These are phyloP conservation scores for Promerops cafer DNA, from an alignment of 2,113 vertebrate species.

Conservation along the genomic window DNA sequence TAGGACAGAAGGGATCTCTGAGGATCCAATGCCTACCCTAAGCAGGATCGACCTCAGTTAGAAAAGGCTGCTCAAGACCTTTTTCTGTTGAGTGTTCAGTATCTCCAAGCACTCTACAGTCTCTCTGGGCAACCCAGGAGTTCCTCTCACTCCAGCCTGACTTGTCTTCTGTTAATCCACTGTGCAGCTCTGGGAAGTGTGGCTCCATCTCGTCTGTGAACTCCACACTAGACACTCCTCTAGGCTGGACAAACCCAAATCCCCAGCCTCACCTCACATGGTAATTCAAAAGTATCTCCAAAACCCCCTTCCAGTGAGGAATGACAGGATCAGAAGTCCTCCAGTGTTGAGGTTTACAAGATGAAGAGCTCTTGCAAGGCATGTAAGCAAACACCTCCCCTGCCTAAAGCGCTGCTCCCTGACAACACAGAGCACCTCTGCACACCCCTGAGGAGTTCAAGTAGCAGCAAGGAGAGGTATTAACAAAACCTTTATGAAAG, in stretches of 20 bases:
- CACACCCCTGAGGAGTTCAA: neutral
- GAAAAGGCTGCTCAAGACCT: neutral
- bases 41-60: neutral
- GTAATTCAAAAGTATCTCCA: neutral
- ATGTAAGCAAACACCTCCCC: neutral
- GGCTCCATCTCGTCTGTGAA: neutral
- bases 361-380: neutral
- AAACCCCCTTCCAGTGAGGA: neutral
- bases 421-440: neutral
- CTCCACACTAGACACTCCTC: neutral
- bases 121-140: neutral
- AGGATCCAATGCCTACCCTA: neutral
- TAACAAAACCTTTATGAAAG: neutral
- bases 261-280: neutral
- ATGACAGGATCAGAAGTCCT: neutral
- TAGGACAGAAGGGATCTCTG: neutral
- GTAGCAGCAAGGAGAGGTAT: neutral
- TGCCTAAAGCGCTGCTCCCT: neutral
- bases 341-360: neutral
- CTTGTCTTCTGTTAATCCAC: neutral
- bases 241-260: neutral
- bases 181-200: neutral
- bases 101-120: neutral
- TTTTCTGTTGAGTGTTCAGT: neutral
- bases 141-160: neutral